phyloP scores from a whole-genome alignment of 2,888 invertebrate genomes.

The Ectemnius cavifrons region DNA sequence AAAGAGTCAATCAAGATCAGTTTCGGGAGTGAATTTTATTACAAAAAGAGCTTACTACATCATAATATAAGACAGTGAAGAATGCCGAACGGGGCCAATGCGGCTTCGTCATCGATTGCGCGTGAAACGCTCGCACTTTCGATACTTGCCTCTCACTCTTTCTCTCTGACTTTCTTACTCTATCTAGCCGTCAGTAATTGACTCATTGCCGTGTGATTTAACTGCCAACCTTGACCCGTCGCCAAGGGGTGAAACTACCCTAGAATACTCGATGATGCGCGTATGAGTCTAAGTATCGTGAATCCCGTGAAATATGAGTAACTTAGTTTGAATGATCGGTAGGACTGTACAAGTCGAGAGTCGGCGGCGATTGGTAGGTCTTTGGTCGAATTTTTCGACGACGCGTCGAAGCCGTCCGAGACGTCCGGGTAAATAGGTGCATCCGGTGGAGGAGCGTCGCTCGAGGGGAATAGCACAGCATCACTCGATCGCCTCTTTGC shows the following conservation, averaged over 20 bases:
- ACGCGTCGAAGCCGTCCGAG: background rate
- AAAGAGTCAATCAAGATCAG: no score
- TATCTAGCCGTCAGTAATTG: no score
- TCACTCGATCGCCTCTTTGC: background rate
- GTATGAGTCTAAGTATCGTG: no score
- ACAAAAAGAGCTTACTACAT: conserved; percentile 8
- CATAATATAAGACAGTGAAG: background rate
- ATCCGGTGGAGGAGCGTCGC: background rate
- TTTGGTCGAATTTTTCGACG: background rate
- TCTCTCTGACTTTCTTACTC: conserved; percentile 15
- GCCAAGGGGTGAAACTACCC: no score
- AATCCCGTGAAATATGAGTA: no score
- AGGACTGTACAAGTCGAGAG: no score
- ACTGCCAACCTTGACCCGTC: no score
- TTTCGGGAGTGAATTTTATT: conserved; percentile 4
- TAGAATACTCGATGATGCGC: no score
- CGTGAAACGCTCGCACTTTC: conserved; percentile 10
- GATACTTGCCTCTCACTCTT: conserved; percentile 11
- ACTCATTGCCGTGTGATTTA: no score
- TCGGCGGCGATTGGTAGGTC: conserved; percentile 10
- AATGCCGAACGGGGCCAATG: no score
- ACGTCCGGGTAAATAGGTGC: background rate
- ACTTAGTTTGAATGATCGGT: no score
- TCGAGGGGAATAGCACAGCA: background rate
- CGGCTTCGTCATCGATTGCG: conserved; percentile 12